phyloP scores from a whole-genome alignment of 1,140 invertebrate genomes.

The Drosophila murphyi region DNA sequence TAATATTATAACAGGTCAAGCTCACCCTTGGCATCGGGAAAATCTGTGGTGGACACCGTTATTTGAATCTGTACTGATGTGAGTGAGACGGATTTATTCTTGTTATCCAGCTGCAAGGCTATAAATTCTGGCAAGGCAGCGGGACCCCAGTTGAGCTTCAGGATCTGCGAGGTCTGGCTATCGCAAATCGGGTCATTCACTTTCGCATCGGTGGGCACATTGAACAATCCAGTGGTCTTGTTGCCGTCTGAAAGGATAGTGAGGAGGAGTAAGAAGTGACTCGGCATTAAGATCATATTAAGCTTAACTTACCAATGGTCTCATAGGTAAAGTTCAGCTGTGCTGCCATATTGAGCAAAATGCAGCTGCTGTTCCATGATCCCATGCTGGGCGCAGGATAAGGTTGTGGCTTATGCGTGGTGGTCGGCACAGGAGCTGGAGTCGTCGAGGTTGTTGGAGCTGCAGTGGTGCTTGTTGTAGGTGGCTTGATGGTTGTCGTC shows the following conservation, averaged over 20 bases:
- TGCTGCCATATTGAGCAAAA: constrained; percentile 87
- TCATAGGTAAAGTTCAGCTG: constrained; percentile 87
- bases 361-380: constrained; percentile 87
- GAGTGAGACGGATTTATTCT: constrained; percentile 53
- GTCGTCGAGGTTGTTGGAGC: constrained; percentile 53
- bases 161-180: constrained; percentile 49
- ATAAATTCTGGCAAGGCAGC: constrained; percentile 46
- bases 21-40: constrained; percentile 75
- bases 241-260: constrained; percentile 60
- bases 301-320: constrained; percentile 73
- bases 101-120: constrained; percentile 59
- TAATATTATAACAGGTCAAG: too few species aligned
- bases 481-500: constrained; percentile 32
- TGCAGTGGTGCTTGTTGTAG: constrained; percentile 30
- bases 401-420: constrained; percentile 75
- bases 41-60: constrained; percentile 49
- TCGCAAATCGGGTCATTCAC: constrained; percentile 60
- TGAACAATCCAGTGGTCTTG: constrained; percentile 53
- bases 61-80: constrained; percentile 54
- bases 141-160: constrained; percentile 72
- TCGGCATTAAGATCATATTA: too few species aligned
- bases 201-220: constrained; percentile 64
- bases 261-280: background rate
- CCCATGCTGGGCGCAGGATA: constrained; percentile 85
- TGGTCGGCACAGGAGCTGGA: constrained; percentile 53